Evolutionary conservation across 2,113 vertebrate genomes (phyloP).

Genomic region (Loxodonta africana): DNA sequence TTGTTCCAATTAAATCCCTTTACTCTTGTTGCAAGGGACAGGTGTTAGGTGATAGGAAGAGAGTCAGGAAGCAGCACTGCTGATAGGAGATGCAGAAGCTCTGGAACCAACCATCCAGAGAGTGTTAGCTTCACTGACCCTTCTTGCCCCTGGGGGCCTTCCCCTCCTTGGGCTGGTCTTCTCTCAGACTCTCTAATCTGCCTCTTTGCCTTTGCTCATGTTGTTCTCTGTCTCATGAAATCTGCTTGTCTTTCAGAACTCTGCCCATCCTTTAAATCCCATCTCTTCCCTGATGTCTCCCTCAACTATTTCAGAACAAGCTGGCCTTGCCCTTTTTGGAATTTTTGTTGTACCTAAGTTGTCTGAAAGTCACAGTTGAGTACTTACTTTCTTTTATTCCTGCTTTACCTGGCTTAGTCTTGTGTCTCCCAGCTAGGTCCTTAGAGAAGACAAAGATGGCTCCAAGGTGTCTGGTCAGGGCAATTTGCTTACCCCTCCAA

Average conservation of each 20-base stretch:
- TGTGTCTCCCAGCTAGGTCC: background rate
- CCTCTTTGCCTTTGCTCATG: background rate
- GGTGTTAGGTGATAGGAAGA: background rate
- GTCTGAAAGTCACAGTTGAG: background rate
- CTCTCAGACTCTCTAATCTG: background rate
- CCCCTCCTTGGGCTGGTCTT: background rate
- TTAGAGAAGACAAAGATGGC: background rate
- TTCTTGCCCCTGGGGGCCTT: background rate
- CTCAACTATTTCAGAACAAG: background rate
- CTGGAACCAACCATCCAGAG: background rate
- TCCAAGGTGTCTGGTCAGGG: background rate
- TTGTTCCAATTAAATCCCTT: background rate
- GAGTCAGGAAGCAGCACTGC: background rate
- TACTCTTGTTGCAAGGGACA: background rate
- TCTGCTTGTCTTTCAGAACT: background rate
- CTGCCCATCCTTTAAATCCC: background rate
- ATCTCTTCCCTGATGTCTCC: background rate
- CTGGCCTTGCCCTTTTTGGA: background rate
- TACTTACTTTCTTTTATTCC: background rate
- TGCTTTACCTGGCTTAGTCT: background rate
- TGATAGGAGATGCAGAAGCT: background rate
- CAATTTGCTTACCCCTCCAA: background rate
- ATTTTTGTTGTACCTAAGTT: background rate
- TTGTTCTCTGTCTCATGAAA: background rate
- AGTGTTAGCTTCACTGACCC: rapidly evolving